A percentile compares a stretch with the other conserved stretches of the same genome.
These are phyloP conservation scores for Botia almorhae DNA, from an alignment of 2,797 vertebrate genomes.

Conservation along the genomic window DNA sequence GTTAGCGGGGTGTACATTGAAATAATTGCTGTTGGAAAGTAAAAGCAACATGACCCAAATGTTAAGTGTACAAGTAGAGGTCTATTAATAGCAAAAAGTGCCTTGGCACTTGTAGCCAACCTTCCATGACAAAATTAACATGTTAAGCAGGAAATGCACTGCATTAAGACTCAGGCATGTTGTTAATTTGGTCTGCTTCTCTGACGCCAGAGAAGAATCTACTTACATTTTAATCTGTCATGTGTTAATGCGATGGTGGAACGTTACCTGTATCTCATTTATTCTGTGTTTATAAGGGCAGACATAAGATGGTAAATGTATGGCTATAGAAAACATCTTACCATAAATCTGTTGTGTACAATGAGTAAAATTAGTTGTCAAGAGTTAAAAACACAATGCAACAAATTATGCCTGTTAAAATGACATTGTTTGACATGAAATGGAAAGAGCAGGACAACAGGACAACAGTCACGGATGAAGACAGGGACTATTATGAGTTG, in stretches of 20 bases:
- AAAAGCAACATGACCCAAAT: slow-evolving; percentile 73
- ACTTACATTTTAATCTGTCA: slow-evolving; percentile 12
- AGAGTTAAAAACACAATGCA: slow-evolving; percentile 4
- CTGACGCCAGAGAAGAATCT: not conserved
- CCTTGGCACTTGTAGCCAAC: slow-evolving; percentile 65
- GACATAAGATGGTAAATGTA: not conserved
- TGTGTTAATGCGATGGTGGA: not conserved
- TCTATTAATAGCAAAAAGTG: slow-evolving; percentile 72
- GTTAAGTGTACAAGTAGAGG: slow-evolving; percentile 75
- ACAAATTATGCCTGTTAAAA: slow-evolving; percentile 46
- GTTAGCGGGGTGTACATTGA: slow-evolving; percentile 28
- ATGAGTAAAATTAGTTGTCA: slow-evolving; percentile 27
- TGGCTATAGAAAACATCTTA: slow-evolving; percentile 1
- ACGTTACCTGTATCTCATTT: not conserved
- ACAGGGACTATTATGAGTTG: slow-evolving; percentile 67
- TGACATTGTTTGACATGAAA: slow-evolving; percentile 12
- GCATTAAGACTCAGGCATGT: not conserved
- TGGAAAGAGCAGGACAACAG: slow-evolving; percentile 18
- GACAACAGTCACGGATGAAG: slow-evolving; percentile 50
- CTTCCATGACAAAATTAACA: slow-evolving; percentile 65
- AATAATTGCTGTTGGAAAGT: slow-evolving; percentile 49
- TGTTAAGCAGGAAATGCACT: slow-evolving; percentile 62
- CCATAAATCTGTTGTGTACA: not conserved
- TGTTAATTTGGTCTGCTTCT: slow-evolving; percentile 13
- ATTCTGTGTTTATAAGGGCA: slow-evolving; percentile 16